Base-by-base conservation (phyloP, 2,888 invertebrate genomes). In the Drosophila vallismaia region DNA sequence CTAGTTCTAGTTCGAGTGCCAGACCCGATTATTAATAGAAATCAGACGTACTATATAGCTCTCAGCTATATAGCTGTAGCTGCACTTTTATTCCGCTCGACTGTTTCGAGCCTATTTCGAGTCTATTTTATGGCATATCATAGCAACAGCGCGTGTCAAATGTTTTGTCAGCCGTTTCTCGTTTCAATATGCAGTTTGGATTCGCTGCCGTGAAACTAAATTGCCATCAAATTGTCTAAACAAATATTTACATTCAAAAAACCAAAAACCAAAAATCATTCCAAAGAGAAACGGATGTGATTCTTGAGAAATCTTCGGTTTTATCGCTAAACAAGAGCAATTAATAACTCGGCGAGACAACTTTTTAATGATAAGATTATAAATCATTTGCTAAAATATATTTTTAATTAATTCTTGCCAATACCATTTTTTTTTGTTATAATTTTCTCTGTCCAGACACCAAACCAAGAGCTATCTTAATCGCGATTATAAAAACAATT, bases 221-320 rank as follows among this genome's bases (percentile, higher is more conserved):
- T 68, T 66, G 54, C 44, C 54, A 38, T 42, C 8, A 54, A 62
- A 55, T 49, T 58, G 63, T 53, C 48, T 60, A 38, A 28, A 45
- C 38, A 69, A 66, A 80, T 69, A 66, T 72, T 63, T 63, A 68
- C 42, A 64, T 29, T 56, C 54, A 64, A 44, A 10, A 10, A 71
- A 74, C 3, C 19, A 33, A 19, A 12, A 10, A 6, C 38, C 19
- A 0, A 9, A 33, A 7, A 9, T 9, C 28, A 28, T 28, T 38
- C 12, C 5, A 44, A 19, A 29, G 12, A 48, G 8, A 26, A 28
- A 28, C 40, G 3, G 14, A 40, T 8, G 12, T 40, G 2, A 29
- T 36, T 58, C 24, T 12, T 9, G 0, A 14, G 6, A 12, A n/a
- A 33, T 28, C 0, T 2, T 6, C 0, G 3, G 5, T 26, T 33